Percentiles rank a stretch among this genome's conserved stretches.
Evolutionary conservation across 2,797 vertebrate species (phyloP).

Genomic region (Cygnus olor): DNA sequence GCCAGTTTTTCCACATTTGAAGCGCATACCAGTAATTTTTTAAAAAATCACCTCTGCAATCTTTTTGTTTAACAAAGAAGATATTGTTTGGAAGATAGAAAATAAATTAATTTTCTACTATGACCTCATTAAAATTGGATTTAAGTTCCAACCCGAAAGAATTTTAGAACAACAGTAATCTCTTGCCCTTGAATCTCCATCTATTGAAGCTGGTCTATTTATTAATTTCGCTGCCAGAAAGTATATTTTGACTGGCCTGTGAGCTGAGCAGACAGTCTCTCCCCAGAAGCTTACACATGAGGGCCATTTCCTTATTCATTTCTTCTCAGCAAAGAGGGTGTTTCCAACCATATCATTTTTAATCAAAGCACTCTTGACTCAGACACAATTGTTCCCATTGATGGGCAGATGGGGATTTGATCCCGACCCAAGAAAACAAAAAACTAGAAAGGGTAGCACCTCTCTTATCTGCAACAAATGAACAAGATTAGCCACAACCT

Average conservation of each 20-base stretch:
- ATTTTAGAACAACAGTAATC: constrained; percentile 63
- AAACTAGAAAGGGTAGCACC: constrained; percentile 30
- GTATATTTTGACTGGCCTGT: constrained; percentile 60
- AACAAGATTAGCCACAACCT: constrained; percentile 67
- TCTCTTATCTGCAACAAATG: constrained; percentile 65
- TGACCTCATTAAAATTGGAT: constrained; percentile 72
- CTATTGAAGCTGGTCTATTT: constrained; percentile 47
- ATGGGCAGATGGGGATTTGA: constrained; percentile 64
- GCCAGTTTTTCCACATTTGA: background rate
- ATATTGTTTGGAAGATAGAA: constrained; percentile 63
- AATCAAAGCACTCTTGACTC: constrained; percentile 63
- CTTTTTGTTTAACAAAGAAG: constrained; percentile 51
- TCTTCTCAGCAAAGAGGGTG: constrained; percentile 49
- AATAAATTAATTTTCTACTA: constrained; percentile 59
- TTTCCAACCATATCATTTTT: constrained; percentile 64
- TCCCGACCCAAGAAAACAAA: constrained; percentile 34
- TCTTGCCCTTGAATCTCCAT: constrained; percentile 55
- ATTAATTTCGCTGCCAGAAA: constrained; percentile 60
- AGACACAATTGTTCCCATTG: constrained; percentile 68
- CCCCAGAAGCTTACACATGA: constrained; percentile 52
- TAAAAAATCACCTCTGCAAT: background rate
- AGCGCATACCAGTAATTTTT: background rate
- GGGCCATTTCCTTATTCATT: constrained; percentile 54
- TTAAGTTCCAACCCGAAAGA: constrained; percentile 63
- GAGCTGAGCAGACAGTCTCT: constrained; percentile 57